These are phyloP conservation scores for Poeciliopsis gracilis DNA, from an alignment of 2,797 vertebrate genomes.

Conservation along the genomic window DNA sequence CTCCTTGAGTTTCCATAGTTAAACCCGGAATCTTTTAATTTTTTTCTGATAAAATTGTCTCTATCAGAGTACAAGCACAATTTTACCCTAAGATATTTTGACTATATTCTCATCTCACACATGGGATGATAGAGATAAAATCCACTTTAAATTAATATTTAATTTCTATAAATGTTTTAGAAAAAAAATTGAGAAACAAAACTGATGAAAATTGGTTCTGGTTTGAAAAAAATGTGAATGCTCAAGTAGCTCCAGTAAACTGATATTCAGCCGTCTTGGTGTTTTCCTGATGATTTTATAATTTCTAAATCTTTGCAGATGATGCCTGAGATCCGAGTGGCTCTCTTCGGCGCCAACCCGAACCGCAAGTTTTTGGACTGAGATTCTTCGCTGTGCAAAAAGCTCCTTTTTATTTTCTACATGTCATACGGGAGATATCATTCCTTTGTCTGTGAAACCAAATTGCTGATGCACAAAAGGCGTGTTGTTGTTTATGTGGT, in stretches of 20 bases:
- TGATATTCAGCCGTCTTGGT: neutral
- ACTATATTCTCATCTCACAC: too few relatives aligned
- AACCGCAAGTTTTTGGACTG: slow-evolving; percentile 97
- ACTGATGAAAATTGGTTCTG: too few relatives aligned
- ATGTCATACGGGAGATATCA: slow-evolving; percentile 63
- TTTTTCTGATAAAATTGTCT: too few relatives aligned
- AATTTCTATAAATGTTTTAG: too few relatives aligned
- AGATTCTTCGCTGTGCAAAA: slow-evolving; percentile 37
- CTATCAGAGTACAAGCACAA: too few relatives aligned
- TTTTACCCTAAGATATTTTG: too few relatives aligned
- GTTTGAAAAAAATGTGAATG: neutral
- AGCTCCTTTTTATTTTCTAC: slow-evolving; percentile 62
- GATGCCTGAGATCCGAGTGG: slow-evolving; percentile 95
- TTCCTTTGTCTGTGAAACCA: slow-evolving; percentile 70
- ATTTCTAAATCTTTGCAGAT: slow-evolving; percentile 79
- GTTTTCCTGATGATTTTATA: too few relatives aligned
- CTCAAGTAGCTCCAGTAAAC: neutral
- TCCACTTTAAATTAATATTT: too few relatives aligned
- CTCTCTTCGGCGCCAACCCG: slow-evolving; percentile 92
- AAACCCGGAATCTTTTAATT: too few relatives aligned
- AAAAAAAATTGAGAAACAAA: too few relatives aligned
- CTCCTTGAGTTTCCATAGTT: too few relatives aligned
- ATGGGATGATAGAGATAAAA: too few relatives aligned
- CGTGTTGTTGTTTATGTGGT: slow-evolving; percentile 65
- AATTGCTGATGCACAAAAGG: slow-evolving; percentile 55